Evolutionary conservation across 2,888 invertebrate genomes (phyloP), one percentile per base, ranked within the genome.

Genomic region (Dilophus febrilis): DNA sequence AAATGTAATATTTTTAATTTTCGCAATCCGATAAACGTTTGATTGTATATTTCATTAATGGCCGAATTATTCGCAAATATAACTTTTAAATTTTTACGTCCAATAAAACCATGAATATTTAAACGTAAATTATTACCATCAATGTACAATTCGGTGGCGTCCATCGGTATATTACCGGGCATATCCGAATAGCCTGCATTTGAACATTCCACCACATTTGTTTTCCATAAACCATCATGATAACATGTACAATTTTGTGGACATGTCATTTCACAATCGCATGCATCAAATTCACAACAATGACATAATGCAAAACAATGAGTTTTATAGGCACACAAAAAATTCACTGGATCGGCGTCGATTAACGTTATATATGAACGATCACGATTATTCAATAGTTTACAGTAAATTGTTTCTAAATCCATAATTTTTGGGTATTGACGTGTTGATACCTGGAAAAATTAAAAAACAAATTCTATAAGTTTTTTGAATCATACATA

Each of bases 251-350:
- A 94, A 60, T 88, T 87, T 35, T 72, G 73, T 36, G 94, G 94
- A 59, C 94, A 94, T 48, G 85, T 88, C 85, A 91, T 91, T 68
- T 91, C 87, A 67, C 94, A 94, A 65, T 94, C 94, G 67, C 94
- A 94, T 39, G 88, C 88, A 61, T 90, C 91, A 64, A 88, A 94
- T 61, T 91, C 90, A 65, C 94, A 94, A 66, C 94, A 94, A 58
- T 88, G 87, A 57, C 94, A 94, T 46, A 88, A 70, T 12, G 91
- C 84, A 30, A 40, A 91, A 65, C 94, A 94, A 61, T 91, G 88
- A 31, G 84, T 82, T 64, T 82, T 82, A 65, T 92, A 92, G 45
- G 81, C 77, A 68, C 91, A 92, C 51, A 91, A 71, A 64, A 92
- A 91, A 63, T 90, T 86, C 39, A 84, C 82, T 1, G 86, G 77